These are phyloP conservation scores for Zoroaster sp. DNA, from an alignment of 53 echinoderm and acorn worm genomes.

Conservation along the genomic window DNA sequence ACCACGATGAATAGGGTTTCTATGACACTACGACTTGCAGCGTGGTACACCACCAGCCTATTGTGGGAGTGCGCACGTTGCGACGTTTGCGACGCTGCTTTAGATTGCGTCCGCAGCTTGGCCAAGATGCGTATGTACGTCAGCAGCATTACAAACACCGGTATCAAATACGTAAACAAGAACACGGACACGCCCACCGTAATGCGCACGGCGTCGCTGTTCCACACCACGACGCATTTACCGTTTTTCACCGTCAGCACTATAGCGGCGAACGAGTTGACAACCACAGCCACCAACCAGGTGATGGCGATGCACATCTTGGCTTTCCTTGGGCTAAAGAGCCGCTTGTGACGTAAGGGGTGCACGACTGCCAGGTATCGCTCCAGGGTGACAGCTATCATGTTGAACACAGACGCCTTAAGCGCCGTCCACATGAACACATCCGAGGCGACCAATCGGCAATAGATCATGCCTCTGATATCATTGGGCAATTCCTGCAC, in stretches of 20 bases:
- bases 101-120: constrained; percentile 60
- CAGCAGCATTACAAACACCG: constrained; percentile 65
- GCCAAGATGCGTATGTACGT: constrained; percentile 68
- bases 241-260: constrained; percentile 25
- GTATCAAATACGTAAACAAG: constrained; percentile 64
- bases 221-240: constrained; percentile 58
- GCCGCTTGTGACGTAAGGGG: constrained; percentile 64
- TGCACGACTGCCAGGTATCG: constrained; percentile 76
- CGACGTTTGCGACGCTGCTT: not conserved
- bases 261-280: constrained; percentile 61
- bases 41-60: constrained; percentile 40
- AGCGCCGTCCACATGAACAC: constrained; percentile 81
- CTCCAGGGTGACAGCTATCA: constrained; percentile 81
- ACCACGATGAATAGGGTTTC: constrained; percentile 86
- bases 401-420: constrained; percentile 81
- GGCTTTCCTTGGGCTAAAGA: constrained; percentile 52
- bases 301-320: constrained; percentile 40
- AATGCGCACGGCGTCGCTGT: constrained; percentile 40
- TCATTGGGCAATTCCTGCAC: constrained; percentile 11
- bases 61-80: constrained; percentile 41
- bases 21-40: constrained; percentile 69
- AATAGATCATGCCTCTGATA: constrained; percentile 72
- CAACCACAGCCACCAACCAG: constrained; percentile 56
- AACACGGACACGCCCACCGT: constrained; percentile 65
- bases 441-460: constrained; percentile 78